Base-by-base conservation (phyloP, 2,888 invertebrate genomes). In the Incurvaria masculella region DNA sequence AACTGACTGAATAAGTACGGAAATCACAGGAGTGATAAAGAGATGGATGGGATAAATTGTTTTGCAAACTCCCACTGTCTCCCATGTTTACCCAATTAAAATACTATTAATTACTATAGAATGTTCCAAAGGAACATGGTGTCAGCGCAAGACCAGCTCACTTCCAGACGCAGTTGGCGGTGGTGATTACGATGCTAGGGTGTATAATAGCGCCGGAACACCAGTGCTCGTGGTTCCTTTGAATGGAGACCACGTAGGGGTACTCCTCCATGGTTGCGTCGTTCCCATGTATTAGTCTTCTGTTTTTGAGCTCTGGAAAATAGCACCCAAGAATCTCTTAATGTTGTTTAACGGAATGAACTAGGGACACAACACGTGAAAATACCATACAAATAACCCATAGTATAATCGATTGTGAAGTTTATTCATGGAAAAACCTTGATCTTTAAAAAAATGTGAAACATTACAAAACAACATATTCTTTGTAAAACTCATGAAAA, bases 141-240 rank as follows among this genome's bases (percentile, higher is more conserved):
- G 5, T 23, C 23, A 10, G 23, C 10, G 23, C 23, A 6, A 23
- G 23, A 23, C 23, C 10, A 39, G 18, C 73, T 72, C 57, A 78
- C 76, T 69, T 76, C 76, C 76, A 78, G 54, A 76, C 55, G 54
- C 76, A 78, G 56, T 75, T 76, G 1, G 76, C 76, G 1, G 76
- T 74, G 19, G 75, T 72, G 52, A 76, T 67, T 38, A 69, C 65
- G 1, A 76, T 50, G 4, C 66, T 62, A 4, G 59, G 71, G 49
- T 72, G 75, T 18, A 76, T 61, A 21, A 78, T 47, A 3, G 76
- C 72, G 2, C 76, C 76, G 0, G 70, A 56, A 52, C 76, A 78
- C 76, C 76, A 78, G 50, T 78, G 76, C 52, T 66, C 58, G 0
- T 52, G 50, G 3, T 62, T 53, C 52, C 73, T 75, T 55, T 72